Percentiles rank a stretch among this genome's conserved stretches.
phyloP scores from a whole-genome alignment of 2,113 vertebrate genomes.

The Nasalis larvatus region DNA sequence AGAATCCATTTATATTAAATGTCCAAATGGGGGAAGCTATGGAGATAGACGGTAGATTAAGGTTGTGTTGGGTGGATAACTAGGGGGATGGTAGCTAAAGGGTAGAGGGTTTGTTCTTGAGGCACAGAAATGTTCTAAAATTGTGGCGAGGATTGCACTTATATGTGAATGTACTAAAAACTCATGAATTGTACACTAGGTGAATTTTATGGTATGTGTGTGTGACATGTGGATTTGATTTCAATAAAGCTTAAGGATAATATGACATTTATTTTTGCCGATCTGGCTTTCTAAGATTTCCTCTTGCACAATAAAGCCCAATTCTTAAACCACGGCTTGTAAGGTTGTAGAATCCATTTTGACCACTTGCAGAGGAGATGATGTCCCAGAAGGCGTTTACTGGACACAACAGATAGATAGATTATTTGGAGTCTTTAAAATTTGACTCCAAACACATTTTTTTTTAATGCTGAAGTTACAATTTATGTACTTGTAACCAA shows the following conservation, averaged over 20 bases:
- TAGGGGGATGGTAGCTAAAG: not conserved
- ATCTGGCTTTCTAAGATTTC: not conserved
- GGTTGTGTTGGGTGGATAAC: not conserved
- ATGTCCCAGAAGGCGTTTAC: not conserved
- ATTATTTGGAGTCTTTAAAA: not conserved
- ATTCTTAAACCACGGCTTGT: not conserved
- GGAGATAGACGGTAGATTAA: not conserved
- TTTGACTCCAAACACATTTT: not conserved
- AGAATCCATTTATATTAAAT: not conserved
- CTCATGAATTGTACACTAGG: not conserved
- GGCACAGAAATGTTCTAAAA: not conserved
- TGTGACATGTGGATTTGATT: not conserved
- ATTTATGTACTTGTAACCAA: not conserved
- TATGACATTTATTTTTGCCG: not conserved
- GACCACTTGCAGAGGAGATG: not conserved
- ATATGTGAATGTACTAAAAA: not conserved
- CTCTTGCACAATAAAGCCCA: not conserved
- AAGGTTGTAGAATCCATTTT: not conserved
- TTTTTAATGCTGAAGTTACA: not conserved
- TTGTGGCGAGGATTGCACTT: not conserved
- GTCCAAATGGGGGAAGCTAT: not conserved
- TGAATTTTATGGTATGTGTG: not conserved
- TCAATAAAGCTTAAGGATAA: not conserved
- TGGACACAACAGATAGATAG: not conserved
- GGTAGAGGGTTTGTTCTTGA: not conserved